Evolutionary conservation across 1,140 invertebrate genomes (phyloP).

Genomic region (Glossosoma conforme): DNA sequence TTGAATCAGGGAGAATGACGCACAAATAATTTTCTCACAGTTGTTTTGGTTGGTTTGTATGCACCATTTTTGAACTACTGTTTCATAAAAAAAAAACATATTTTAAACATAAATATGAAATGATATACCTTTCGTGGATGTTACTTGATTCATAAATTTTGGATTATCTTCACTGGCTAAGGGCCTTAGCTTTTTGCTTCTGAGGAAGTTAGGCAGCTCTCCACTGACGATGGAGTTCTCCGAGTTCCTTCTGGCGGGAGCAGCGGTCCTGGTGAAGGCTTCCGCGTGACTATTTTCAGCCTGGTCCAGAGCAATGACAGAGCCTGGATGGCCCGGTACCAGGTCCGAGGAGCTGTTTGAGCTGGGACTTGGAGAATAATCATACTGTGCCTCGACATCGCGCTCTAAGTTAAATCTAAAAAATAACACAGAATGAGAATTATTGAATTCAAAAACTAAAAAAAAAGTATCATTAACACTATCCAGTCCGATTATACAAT

Average conservation of each 20-base stretch:
- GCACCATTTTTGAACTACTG: no score
- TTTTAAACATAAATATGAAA: no score
- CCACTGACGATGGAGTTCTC: slow-evolving; percentile 18
- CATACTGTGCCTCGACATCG: slow-evolving; percentile 34
- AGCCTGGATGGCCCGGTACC: slow-evolving; percentile 40
- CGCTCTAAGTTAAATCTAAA: slow-evolving; percentile 44
- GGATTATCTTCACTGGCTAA: slow-evolving; percentile 21
- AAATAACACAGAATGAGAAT: slow-evolving; percentile 3
- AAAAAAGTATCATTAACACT: no score
- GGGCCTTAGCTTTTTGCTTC: slow-evolving; percentile 23
- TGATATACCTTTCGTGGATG: no score
- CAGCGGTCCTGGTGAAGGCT: not conserved
- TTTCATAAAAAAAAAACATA: no score
- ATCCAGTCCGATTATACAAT: no score
- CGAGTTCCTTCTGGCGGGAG: slow-evolving; percentile 23
- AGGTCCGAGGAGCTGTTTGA: slow-evolving; percentile 47
- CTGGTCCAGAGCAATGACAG: slow-evolving; percentile 35
- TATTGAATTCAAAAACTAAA: not conserved
- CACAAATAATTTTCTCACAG: no score
- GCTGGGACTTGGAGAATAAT: slow-evolving; percentile 43
- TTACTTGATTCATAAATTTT: no score
- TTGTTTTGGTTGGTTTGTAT: no score
- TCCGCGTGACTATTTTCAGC: not conserved
- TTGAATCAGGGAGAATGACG: no score
- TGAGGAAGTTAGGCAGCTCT: slow-evolving; percentile 18